phyloP scores from a whole-genome alignment of 2,888 invertebrate species.

The Sericinus montela region DNA sequence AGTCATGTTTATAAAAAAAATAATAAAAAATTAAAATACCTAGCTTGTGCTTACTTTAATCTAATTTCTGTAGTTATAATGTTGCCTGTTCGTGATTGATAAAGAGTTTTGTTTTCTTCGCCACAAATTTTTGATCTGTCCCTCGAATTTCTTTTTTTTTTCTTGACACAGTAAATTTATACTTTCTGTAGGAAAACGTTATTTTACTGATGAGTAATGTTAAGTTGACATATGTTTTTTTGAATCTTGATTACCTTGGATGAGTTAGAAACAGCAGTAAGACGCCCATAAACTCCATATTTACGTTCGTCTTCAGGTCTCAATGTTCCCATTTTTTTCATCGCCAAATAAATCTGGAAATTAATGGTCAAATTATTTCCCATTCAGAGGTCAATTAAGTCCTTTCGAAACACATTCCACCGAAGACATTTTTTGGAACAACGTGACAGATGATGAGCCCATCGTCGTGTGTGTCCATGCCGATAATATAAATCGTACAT shows the following conservation, averaged over 20 bases:
- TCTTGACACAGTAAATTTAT: constrained; percentile 11
- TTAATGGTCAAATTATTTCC: no score
- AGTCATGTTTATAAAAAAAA: background rate
- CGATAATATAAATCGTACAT: no score
- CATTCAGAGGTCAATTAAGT: no score
- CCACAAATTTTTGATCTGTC: constrained; percentile 58
- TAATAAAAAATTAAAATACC: no score
- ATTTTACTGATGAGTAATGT: background rate
- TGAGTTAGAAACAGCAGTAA: constrained; percentile 56
- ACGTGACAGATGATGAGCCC: no score
- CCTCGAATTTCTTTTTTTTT: constrained; percentile 19
- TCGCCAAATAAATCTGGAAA: constrained; percentile 79
- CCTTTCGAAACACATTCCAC: no score
- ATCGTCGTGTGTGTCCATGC: no score
- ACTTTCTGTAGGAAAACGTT: constrained; percentile 18
- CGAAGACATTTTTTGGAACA: no score
- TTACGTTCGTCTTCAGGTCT: constrained; percentile 83
- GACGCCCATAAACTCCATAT: constrained; percentile 80
- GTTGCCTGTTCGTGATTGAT: constrained; percentile 34
- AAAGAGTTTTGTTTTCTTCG: constrained; percentile 36
- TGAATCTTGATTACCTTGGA: constrained; percentile 45
- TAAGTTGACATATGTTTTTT: no score
- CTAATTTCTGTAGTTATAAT: constrained; percentile 33
- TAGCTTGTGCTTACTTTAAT: constrained; percentile 37
- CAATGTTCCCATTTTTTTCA: constrained; percentile 83